Evolutionary conservation across 2,888 invertebrate species (phyloP).

Genomic region (Melitaea athalia): DNA sequence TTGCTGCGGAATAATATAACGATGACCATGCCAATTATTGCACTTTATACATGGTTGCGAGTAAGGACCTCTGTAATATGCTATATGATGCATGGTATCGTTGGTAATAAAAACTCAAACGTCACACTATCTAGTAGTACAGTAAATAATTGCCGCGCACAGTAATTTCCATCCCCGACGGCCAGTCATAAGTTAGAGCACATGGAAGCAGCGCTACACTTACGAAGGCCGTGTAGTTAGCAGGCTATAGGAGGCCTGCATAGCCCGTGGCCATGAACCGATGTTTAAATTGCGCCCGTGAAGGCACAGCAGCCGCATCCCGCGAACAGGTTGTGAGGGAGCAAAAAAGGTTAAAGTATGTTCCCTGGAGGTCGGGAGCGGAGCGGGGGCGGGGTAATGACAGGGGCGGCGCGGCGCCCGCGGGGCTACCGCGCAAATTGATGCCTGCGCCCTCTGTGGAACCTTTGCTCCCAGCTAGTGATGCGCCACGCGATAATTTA

Average conservation of each 20-base stretch:
- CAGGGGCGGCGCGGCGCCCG: conserved; percentile 80
- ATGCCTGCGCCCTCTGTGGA: conserved; percentile 77
- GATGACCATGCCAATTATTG: background rate
- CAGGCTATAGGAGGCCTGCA: conserved; percentile 64
- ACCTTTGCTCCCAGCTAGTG: conserved; percentile 81
- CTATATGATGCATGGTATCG: background rate
- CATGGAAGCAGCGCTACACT: conserved; percentile 59
- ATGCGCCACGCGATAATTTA: conserved; percentile 74
- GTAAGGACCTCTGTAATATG: background rate
- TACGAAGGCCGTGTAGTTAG: conserved; percentile 56
- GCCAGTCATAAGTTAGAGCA: conserved; percentile 57
- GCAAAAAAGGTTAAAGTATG: conserved; percentile 82
- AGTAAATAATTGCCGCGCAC: conserved; percentile 33
- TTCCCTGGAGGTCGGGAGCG: conserved; percentile 50
- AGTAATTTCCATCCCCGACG: conserved; percentile 34
- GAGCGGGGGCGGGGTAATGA: conserved; percentile 66
- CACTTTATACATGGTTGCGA: background rate
- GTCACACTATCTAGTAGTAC: conserved; percentile 36
- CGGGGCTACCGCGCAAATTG: conserved; percentile 81
- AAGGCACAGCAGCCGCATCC: conserved; percentile 71
- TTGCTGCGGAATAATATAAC: background rate
- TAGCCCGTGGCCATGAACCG: conserved; percentile 79
- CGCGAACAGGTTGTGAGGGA: conserved; percentile 78
- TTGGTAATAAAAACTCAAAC: conserved; percentile 43
- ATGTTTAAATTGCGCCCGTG: conserved; percentile 71